phyloP scores from a whole-genome alignment of 2,113 vertebrate genomes.

The Neoarius graeffei region DNA sequence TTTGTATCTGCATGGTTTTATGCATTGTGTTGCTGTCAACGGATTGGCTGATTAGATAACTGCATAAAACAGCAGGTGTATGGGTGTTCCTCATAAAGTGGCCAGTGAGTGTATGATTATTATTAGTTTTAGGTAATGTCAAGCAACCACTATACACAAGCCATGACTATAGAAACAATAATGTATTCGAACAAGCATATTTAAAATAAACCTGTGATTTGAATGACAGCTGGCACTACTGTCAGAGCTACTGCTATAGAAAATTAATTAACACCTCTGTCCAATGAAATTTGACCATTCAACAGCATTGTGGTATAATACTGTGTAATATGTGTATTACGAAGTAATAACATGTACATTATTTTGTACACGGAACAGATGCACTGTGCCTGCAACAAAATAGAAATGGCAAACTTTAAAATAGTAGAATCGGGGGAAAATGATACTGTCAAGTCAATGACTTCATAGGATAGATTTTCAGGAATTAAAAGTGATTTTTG shows the following conservation, averaged over 20 bases:
- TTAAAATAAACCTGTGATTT: neutral
- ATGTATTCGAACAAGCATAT: neutral
- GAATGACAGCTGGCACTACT: neutral
- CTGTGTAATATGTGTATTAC: neutral
- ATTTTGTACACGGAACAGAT: neutral
- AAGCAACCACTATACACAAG: neutral
- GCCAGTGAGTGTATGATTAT: neutral
- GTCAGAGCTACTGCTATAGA: neutral
- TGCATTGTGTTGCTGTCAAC: no score
- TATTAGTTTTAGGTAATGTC: neutral
- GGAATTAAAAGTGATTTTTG: neutral
- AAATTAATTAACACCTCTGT: neutral
- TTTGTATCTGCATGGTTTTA: no score
- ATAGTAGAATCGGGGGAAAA: neutral
- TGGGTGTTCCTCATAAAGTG: no score
- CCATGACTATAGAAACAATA: neutral
- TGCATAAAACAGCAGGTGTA: no score
- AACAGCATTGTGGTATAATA: neutral
- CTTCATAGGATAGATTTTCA: neutral
- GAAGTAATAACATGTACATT: neutral
- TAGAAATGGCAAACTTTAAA: neutral
- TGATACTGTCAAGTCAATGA: neutral
- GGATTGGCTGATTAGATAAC: no score
- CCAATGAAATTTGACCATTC: neutral
- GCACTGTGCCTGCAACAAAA: neutral